Conservation (phyloP, 2,113 vertebrate genomes). For the Tautogolabrus adspersus region DNA sequence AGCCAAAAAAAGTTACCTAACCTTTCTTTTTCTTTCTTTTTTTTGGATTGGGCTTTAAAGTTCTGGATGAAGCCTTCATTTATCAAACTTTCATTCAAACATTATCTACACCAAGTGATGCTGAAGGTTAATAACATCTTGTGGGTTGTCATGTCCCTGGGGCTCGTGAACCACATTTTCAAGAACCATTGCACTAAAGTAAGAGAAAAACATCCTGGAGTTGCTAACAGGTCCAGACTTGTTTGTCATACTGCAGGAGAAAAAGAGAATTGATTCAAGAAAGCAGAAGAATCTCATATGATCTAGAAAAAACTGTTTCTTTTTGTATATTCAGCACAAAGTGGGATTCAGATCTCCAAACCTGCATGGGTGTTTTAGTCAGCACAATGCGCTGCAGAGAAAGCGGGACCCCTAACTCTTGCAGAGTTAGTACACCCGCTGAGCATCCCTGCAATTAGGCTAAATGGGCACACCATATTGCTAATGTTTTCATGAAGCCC, state of each 20-base stretch:
- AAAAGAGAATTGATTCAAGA: no score
- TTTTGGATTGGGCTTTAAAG: background rate
- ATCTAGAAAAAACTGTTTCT: background rate
- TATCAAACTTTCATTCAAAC: background rate
- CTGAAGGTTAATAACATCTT: no score
- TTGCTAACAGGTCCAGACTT: no score
- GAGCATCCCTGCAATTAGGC: constrained; percentile 56
- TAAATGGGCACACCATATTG: constrained; percentile 63
- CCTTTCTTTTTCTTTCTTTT: background rate
- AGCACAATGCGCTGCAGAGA: constrained; percentile 21
- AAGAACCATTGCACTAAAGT: no score
- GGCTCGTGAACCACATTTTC: no score
- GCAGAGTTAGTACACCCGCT: constrained; percentile 28
- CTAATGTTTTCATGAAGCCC: constrained; percentile 50
- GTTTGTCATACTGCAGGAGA: no score
- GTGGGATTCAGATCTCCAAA: constrained; percentile 8
- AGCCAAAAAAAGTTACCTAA: no score
- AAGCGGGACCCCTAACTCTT: constrained; percentile 14
- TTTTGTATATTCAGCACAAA: background rate
- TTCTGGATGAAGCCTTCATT: background rate
- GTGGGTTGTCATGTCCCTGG: no score
- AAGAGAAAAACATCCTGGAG: no score
- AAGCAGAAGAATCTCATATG: no score
- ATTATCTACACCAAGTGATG: background rate
- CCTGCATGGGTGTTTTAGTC: background rate